Base-by-base conservation (phyloP, 1,140 invertebrate genomes). In the Aphelinus atriplicis region DNA sequence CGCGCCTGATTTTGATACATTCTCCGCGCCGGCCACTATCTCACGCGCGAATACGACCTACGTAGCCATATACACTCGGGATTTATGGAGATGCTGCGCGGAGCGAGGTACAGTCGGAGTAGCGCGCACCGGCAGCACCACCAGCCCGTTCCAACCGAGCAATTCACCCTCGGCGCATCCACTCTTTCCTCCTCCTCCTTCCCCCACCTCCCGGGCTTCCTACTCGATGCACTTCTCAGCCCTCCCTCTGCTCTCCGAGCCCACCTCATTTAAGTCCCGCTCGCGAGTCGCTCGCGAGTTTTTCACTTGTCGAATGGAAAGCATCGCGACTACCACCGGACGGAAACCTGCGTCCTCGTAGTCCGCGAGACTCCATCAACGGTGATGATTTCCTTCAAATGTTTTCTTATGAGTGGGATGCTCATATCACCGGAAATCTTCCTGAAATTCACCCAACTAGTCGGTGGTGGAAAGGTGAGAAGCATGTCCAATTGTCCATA, bases 1-100 rank as follows among this genome's bases (percentile, higher is more conserved):
- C 84, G 85, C 86, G 85, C 85, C 87, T 88, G 87, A 88, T 88
- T 88, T 88, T 88, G 87, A 88, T 87, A 88, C 87, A 88, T 88
- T 88, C 85, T 84, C 85, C 80, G 75, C 77, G 83, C 84, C 77
- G 79, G 82, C 85, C 83, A 85, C 86, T 88, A 88, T 88, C 87
- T 88, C 86, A 87, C 86, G 84, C 85, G 85, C 85, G 86, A 87
- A 88, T 88, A 87, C 86, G 85, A 88, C 84, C 86, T 81, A 84
- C 82, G 83, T 86, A 87, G 82, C 85, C 82, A 83, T 86, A 84
- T 86, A 85, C 83, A 81, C 83, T 80, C 80, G 80, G 84, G 83
- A 87, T 88, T 88, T 87, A 88, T 87, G 84, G 86, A 83, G 84
- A 84, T 83, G 80, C 81, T 80, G 78, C 72, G 78, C 78, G 74